Evolutionary conservation across 2,797 vertebrate species (phyloP).

Genomic region (Pseudocheirus occidentalis): DNA sequence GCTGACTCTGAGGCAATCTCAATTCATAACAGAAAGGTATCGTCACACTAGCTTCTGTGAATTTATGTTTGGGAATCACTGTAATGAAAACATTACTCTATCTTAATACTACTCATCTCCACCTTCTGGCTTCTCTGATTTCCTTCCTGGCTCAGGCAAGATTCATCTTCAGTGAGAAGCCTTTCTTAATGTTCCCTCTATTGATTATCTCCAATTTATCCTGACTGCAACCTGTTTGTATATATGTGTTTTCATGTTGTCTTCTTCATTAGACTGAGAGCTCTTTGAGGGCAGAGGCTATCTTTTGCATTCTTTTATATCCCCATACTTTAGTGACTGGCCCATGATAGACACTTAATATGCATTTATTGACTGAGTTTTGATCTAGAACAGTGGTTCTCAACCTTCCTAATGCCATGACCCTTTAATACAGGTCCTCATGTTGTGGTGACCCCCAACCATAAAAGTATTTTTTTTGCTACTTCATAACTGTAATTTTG

Average conservation of each 20-base stretch:
- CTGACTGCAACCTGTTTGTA: not conserved
- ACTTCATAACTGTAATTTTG: too few relatives aligned
- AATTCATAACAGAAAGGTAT: conserved; percentile 17
- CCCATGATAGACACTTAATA: not conserved
- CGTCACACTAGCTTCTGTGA: not conserved
- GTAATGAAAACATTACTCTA: conserved; percentile 54
- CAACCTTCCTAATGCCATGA: too few relatives aligned
- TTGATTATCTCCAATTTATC: not conserved
- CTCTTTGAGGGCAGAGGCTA: not conserved
- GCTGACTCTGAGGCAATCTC: not conserved
- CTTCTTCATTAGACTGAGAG: not conserved
- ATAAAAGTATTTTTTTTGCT: too few relatives aligned
- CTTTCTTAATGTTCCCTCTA: not conserved
- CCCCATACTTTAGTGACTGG: not conserved
- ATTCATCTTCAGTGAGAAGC: not conserved
- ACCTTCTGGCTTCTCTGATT: not conserved
- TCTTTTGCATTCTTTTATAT: not conserved
- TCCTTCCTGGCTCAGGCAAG: not conserved
- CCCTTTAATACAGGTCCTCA: too few relatives aligned
- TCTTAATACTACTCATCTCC: conserved; percentile 19
- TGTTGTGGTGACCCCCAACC: too few relatives aligned
- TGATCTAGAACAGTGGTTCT: not conserved
- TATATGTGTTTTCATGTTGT: not conserved
- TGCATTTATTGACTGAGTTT: not conserved
- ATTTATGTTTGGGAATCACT: not conserved